phyloP scores from a whole-genome alignment of 1,140 invertebrate genomes.

The Penaeus chinensis region DNA sequence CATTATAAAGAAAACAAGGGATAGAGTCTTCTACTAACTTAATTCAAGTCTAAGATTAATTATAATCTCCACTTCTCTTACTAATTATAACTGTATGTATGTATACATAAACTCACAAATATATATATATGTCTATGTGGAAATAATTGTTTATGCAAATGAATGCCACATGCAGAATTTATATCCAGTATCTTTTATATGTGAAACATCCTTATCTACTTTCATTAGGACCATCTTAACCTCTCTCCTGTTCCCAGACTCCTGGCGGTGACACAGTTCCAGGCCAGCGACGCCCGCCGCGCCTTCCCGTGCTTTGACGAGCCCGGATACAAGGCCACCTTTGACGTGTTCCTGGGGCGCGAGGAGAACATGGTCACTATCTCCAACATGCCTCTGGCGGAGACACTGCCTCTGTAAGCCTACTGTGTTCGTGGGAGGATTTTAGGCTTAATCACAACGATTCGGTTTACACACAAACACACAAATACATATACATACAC shows the following conservation, averaged over 20 bases:
- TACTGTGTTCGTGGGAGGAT: too few relatives aligned
- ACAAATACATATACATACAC: too few relatives aligned
- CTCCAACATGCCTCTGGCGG: conserved; percentile 83
- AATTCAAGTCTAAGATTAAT: too few relatives aligned
- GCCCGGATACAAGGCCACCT: conserved; percentile 79
- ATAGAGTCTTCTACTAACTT: too few relatives aligned
- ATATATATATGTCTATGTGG: background rate
- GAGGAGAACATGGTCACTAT: conserved; percentile 76
- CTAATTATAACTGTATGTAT: background rate
- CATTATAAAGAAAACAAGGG: too few relatives aligned
- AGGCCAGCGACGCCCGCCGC: conserved; percentile 81
- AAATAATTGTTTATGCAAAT: background rate
- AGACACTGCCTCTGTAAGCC: conserved; percentile 38
- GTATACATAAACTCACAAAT: background rate
- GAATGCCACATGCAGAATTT: background rate
- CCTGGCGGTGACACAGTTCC: conserved; percentile 88
- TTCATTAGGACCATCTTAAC: background rate
- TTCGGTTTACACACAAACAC: too few relatives aligned
- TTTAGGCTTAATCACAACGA: too few relatives aligned
- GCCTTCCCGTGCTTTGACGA: conserved; percentile 79
- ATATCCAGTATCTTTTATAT: background rate
- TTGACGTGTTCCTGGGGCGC: conserved; percentile 78
- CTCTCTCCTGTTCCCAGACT: conserved; percentile 17
- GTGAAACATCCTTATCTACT: background rate
- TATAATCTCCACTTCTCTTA: too few relatives aligned